A percentile compares a stretch with the other conserved stretches of the same genome.
Conservation (phyloP, 2,888 invertebrate genomes). For the Drosophila peninsularis region DNA sequence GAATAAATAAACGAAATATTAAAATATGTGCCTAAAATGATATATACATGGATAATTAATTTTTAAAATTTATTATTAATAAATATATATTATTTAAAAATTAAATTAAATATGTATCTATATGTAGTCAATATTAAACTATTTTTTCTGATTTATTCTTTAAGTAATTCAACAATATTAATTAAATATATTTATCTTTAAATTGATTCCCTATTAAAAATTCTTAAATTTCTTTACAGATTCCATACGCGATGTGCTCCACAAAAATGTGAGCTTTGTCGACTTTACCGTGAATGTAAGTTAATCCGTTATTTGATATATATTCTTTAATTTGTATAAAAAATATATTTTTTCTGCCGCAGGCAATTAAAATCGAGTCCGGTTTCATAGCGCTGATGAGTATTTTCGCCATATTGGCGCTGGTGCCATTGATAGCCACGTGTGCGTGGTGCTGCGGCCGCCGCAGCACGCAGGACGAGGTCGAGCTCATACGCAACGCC, state of each 20-base stretch:
- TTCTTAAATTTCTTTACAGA: no score
- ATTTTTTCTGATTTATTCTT: no score
- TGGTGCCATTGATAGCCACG: slow-evolving; percentile 88
- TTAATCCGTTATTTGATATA: slow-evolving; percentile 1
- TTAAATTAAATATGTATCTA: no score
- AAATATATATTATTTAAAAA: no score
- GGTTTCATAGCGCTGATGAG: slow-evolving; percentile 88
- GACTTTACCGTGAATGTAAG: slow-evolving; percentile 84
- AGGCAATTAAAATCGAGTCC: slow-evolving; percentile 90
- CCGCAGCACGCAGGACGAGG: slow-evolving; percentile 85
- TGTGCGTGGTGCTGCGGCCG: slow-evolving; percentile 85
- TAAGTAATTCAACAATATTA: no score
- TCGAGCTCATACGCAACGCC: slow-evolving; percentile 78
- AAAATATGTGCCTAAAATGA: no score
- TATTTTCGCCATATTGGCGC: slow-evolving; percentile 87
- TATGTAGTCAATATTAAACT: no score
- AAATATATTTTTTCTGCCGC: slow-evolving; percentile 35
- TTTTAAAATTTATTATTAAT: no score
- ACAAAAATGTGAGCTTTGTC: slow-evolving; percentile 82
- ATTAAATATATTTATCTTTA: no score
- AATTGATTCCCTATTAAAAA: no score
- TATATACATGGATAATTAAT: no score
- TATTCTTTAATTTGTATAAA: neutral
- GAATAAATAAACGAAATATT: no score
- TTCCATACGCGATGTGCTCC: slow-evolving; percentile 83